A percentile compares a stretch with the other conserved stretches of the same genome.
These are phyloP conservation scores for Cathartes aura DNA, from an alignment of 2,113 vertebrate genomes.

Conservation along the genomic window DNA sequence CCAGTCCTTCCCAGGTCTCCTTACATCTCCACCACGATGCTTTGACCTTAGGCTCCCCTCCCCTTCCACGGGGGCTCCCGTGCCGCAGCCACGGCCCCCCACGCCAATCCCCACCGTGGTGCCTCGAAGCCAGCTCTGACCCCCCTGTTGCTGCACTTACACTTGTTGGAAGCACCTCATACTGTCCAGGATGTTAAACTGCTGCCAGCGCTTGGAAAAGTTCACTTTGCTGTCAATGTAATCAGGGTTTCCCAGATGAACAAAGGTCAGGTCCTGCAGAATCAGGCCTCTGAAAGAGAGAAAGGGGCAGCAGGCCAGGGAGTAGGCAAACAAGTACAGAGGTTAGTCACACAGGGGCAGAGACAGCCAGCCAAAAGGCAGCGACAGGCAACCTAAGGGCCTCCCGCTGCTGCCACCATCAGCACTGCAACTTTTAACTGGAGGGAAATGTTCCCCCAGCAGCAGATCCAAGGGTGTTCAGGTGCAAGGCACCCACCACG, in stretches of 20 bases:
- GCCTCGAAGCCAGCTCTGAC: neutral
- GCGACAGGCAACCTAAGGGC: neutral
- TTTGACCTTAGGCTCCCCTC: neutral
- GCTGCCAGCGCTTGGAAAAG: slow-evolving; percentile 99
- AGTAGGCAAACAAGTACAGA: slow-evolving; percentile 11
- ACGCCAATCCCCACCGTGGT: accelerated
- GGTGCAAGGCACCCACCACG: neutral
- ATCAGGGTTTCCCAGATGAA: slow-evolving; percentile 97
- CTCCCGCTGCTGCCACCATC: neutral
- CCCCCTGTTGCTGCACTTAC: slow-evolving; percentile 75
- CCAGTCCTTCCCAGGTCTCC: neutral
- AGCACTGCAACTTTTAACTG: neutral
- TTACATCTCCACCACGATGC: neutral
- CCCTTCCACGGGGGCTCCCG: neutral
- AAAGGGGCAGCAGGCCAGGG: neutral
- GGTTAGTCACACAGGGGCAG: neutral
- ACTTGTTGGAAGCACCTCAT: slow-evolving; percentile 99
- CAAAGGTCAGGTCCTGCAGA: slow-evolving; percentile 97
- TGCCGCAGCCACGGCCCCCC: neutral
- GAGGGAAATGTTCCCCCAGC: neutral
- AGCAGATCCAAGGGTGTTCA: neutral
- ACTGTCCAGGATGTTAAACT: slow-evolving; percentile 99
- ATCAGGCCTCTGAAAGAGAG: slow-evolving; percentile 87
- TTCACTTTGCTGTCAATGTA: slow-evolving; percentile 96
- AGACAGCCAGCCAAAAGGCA: neutral